Evolutionary conservation across 2,888 invertebrate species (phyloP).

Genomic region (Cataglyphis cursor): DNA sequence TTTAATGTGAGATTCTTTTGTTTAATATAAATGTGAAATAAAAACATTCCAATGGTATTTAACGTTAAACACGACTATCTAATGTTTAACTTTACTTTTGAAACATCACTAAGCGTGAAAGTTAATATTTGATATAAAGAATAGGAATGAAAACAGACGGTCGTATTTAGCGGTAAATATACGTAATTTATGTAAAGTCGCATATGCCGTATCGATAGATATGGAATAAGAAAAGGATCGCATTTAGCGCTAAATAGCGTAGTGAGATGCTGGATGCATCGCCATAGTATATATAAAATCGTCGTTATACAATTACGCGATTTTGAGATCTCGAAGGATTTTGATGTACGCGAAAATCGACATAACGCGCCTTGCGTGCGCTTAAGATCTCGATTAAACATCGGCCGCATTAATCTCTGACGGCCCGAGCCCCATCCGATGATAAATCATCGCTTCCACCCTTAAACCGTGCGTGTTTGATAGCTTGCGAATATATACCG

Average conservation of each 20-base stretch:
- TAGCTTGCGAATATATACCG: conserved; percentile 59
- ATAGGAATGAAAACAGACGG: not conserved
- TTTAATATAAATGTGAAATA: not conserved
- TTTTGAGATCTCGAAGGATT: not conserved
- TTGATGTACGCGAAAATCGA: not conserved
- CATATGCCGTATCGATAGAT: not conserved
- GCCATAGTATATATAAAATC: conserved; percentile 12
- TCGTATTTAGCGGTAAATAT: conserved; percentile 23
- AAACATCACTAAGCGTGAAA: not conserved
- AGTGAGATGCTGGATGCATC: not conserved
- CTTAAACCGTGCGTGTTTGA: conserved; percentile 54
- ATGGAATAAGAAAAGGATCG: not conserved
- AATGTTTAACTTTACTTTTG: not conserved
- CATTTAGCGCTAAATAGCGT: conserved; percentile 45
- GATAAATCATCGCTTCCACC: conserved; percentile 33
- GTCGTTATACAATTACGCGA: not conserved
- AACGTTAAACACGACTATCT: not conserved
- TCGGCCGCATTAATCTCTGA: conserved; percentile 1
- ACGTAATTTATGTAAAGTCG: not conserved
- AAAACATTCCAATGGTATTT: not conserved
- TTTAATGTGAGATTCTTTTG: conserved; percentile 8
- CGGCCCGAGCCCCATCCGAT: not conserved
- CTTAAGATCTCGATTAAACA: conserved; percentile 22
- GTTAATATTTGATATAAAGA: not conserved
- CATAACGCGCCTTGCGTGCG: not conserved